Percentiles rank a stretch among this genome's conserved stretches.
Conservation (phyloP, 2,797 vertebrate species). For the Psittacula derbiana region DNA sequence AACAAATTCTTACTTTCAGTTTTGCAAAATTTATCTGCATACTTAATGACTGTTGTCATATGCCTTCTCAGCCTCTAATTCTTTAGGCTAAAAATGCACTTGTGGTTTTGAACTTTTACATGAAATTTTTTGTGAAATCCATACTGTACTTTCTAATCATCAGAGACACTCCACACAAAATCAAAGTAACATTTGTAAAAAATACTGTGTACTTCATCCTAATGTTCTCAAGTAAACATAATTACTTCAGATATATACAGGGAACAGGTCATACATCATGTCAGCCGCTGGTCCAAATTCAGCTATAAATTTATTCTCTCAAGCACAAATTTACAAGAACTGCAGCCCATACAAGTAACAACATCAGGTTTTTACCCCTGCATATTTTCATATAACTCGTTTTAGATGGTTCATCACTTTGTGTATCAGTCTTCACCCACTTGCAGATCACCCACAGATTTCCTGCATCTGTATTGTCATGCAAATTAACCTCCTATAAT, state of each 20-base stretch:
- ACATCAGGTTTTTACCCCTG: neutral
- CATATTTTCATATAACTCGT: neutral
- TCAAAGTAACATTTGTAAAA: neutral
- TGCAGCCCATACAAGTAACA: neutral
- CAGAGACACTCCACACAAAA: neutral
- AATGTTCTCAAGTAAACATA: neutral
- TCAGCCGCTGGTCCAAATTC: neutral
- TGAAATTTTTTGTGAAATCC: neutral
- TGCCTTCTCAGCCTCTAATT: neutral
- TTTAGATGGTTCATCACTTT: neutral
- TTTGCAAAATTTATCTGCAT: neutral
- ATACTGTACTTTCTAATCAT: neutral
- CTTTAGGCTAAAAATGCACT: neutral
- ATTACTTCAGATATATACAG: neutral
- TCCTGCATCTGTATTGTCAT: neutral
- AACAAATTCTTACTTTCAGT: neutral
- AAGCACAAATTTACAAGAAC: neutral
- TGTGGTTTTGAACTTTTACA: neutral
- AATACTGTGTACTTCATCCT: neutral
- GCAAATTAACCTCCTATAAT: neutral
- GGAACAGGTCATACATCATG: neutral
- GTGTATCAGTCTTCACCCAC: neutral
- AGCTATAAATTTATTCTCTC: neutral
- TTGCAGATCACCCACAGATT: neutral
- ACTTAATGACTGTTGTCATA: neutral